A percentile compares a stretch with the other conserved stretches of the same genome.
phyloP scores from a whole-genome alignment of 2,797 vertebrate genomes.

The Sciaenops ocellatus region DNA sequence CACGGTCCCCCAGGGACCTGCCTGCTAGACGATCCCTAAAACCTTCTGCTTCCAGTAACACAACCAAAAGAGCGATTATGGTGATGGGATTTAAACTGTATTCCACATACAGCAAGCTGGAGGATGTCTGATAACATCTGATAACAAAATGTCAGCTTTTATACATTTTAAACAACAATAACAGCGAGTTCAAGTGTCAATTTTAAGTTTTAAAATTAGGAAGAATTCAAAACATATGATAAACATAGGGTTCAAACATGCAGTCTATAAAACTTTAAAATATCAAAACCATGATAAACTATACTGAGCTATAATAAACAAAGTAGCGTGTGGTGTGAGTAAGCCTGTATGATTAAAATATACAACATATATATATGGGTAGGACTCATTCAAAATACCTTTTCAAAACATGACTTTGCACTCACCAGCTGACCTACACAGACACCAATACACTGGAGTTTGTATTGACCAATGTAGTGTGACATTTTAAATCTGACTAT shows the following conservation, averaged over 20 bases:
- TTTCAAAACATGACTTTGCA: too few species aligned
- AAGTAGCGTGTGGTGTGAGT: not conserved
- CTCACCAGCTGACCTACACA: not conserved
- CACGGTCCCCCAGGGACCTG: constrained; percentile 40
- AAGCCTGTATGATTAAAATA: not conserved
- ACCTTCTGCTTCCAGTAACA: constrained; percentile 11
- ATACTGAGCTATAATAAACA: not conserved
- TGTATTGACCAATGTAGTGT: not conserved
- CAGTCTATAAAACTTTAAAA: not conserved
- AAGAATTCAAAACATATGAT: not conserved
- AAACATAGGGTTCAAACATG: too few species aligned
- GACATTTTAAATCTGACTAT: not conserved
- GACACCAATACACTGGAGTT: not conserved
- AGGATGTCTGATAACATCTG: not conserved
- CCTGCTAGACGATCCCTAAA: constrained; percentile 14
- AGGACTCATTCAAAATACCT: not conserved
- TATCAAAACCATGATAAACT: not conserved
- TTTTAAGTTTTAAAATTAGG: not conserved
- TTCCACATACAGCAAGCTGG: not conserved
- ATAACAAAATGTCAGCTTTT: not conserved
- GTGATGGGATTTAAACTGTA: not conserved
- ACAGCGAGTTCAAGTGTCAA: not conserved
- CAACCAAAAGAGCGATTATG: constrained; percentile 11
- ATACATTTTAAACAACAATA: not conserved
- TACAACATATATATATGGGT: too few species aligned